Evolutionary conservation across 1,140 invertebrate genomes (phyloP).

Genomic region (Drosophila ohnishii): DNA sequence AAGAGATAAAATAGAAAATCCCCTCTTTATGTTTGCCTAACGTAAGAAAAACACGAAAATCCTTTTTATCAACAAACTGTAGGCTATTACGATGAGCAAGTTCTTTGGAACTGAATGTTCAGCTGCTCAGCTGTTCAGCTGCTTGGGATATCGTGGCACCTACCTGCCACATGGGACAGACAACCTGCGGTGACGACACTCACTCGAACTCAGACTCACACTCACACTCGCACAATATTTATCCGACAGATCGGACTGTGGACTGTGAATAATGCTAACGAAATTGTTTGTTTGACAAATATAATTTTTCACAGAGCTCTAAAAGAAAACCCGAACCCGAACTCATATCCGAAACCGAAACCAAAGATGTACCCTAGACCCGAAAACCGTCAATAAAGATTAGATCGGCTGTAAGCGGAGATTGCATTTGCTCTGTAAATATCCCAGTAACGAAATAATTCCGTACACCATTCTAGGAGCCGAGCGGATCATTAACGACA

Average conservation of each 20-base stretch:
- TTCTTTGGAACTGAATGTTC: slow-evolving; percentile 21
- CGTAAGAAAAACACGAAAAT: slow-evolving; percentile 64
- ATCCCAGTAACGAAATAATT: slow-evolving; percentile 17
- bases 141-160: slow-evolving; percentile 4
- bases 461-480: slow-evolving; percentile 10
- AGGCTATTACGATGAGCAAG: slow-evolving; percentile 20
- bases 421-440: slow-evolving; percentile 66
- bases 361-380: slow-evolving; percentile 1
- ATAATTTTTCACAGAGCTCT: slow-evolving; percentile 57
- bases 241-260: slow-evolving; percentile 38
- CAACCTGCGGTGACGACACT: slow-evolving; percentile 32
- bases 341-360: slow-evolving; percentile 17
- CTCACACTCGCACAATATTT: slow-evolving; percentile 26
- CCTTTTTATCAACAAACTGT: slow-evolving; percentile 58
- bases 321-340: slow-evolving; percentile 21
- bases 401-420: slow-evolving; percentile 67
- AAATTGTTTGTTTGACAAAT: slow-evolving; percentile 76
- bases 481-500: slow-evolving; percentile 72
- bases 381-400: slow-evolving; percentile 67
- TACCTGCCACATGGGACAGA: slow-evolving; percentile 44
- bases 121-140: slow-evolving; percentile 33
- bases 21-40: slow-evolving; percentile 39
- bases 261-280: slow-evolving; percentile 50
- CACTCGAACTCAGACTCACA: slow-evolving; percentile 22
- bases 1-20: background rate